Evolutionary conservation across 2,113 vertebrate genomes (phyloP).

Genomic region (Lepus europaeus): DNA sequence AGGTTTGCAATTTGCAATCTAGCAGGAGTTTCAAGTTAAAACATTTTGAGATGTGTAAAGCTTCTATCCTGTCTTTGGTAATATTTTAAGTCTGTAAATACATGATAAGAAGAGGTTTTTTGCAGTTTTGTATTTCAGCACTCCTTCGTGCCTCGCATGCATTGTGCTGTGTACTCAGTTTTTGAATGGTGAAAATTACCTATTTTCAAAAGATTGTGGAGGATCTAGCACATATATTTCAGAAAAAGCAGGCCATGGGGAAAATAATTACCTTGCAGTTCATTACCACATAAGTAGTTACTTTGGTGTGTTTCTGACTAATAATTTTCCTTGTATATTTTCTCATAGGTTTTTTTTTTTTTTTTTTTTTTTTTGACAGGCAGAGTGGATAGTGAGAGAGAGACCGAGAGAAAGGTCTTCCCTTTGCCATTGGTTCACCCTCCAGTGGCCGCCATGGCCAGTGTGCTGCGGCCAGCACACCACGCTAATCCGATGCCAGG

Average conservation of each 20-base stretch:
- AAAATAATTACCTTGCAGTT: constrained; percentile 7
- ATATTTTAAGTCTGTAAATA: not conserved
- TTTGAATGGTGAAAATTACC: not conserved
- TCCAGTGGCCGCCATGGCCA: too few species aligned
- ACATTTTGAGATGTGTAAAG: not conserved
- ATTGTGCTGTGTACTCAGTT: not conserved
- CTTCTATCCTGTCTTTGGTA: not conserved
- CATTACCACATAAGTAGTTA: not conserved
- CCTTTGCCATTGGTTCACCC: too few species aligned
- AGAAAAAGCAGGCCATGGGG: constrained; percentile 35
- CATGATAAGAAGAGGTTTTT: not conserved
- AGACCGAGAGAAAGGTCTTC: too few species aligned
- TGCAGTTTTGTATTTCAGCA: not conserved
- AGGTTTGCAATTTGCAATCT: constrained; percentile 14
- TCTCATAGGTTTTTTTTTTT: not conserved
- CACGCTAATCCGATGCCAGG: too few species aligned
- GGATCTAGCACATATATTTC: not conserved
- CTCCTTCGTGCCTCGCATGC: not conserved
- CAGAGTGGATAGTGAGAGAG: too few species aligned
- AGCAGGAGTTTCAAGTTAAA: constrained; percentile 11
- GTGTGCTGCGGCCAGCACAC: too few species aligned
- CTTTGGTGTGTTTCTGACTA: constrained; percentile 2
- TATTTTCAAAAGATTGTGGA: constrained; percentile 6
- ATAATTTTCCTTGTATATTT: not conserved
- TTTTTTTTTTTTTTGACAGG: too few species aligned